These are phyloP conservation scores for Paraescarpia echinospica DNA, from an alignment of 1,140 invertebrate genomes.

Conservation along the genomic window DNA sequence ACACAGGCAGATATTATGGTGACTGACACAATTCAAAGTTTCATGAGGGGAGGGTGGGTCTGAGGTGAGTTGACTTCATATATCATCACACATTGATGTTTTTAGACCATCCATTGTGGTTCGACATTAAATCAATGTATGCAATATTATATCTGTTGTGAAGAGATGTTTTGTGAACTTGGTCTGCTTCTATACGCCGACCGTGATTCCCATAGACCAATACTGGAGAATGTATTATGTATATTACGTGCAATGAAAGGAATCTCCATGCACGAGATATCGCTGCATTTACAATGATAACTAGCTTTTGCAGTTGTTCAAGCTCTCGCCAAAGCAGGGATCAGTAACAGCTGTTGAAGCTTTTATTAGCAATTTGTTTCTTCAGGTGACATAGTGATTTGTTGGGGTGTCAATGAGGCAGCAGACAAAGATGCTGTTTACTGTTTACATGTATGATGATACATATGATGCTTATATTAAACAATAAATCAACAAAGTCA, in stretches of 20 bases:
- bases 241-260: not conserved
- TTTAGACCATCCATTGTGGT: not conserved
- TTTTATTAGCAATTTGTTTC: not conserved
- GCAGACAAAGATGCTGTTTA: not conserved
- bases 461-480: too few species aligned
- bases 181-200: not conserved
- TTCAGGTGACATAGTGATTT: not conserved
- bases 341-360: not conserved
- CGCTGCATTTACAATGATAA: too few species aligned
- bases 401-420: not conserved
- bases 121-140: not conserved
- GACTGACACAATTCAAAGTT: too few species aligned
- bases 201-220: not conserved
- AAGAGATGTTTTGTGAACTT: not conserved
- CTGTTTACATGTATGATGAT: not conserved
- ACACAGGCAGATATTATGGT: too few species aligned
- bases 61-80: too few species aligned
- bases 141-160: not conserved
- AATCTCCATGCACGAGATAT: too few species aligned
- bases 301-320: not conserved
- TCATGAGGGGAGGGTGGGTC: too few species aligned
- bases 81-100: too few species aligned
- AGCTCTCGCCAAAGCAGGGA: not conserved
- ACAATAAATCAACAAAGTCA: too few species aligned
- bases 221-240: not conserved